phyloP scores from a whole-genome alignment of 1,140 invertebrate genomes.

The Formica selysi region DNA sequence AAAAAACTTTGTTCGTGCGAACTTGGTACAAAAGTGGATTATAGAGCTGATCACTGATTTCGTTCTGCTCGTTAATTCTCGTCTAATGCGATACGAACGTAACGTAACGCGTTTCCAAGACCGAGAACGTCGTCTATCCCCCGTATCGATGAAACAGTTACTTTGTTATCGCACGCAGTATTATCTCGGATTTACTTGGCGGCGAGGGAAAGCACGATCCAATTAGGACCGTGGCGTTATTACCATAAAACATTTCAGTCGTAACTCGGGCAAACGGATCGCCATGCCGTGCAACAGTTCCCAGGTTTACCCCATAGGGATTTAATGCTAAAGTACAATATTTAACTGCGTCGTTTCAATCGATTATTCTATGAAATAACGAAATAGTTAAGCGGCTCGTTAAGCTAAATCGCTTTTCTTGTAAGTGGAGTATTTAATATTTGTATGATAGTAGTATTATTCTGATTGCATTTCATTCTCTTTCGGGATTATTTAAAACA shows the following conservation, averaged over 20 bases:
- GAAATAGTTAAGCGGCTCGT: not conserved
- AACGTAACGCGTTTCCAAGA: conserved; percentile 3
- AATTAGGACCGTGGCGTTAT: conserved; percentile 51
- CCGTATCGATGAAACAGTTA: conserved; percentile 45
- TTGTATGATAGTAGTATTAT: not conserved
- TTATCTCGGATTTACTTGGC: conserved; percentile 56
- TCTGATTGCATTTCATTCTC: not conserved
- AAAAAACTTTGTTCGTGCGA: conserved; percentile 46
- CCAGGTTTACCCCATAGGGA: conserved; percentile 11
- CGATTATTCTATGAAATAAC: conserved; percentile 35
- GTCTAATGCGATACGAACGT: conserved; percentile 37
- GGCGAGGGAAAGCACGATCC: conserved; percentile 34
- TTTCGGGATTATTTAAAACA: not conserved
- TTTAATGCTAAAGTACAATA: conserved; percentile 25
- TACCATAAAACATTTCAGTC: conserved; percentile 58
- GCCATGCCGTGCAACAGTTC: conserved; percentile 11
- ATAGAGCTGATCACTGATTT: conserved; percentile 50
- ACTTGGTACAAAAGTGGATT: conserved; percentile 55
- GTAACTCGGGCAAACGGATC: conserved; percentile 48
- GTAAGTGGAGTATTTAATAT: not conserved
- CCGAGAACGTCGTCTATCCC: not conserved
- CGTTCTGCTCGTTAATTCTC: conserved; percentile 67
- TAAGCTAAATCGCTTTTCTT: conserved; percentile 6
- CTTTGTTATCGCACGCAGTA: conserved; percentile 44
- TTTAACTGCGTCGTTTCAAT: conserved; percentile 15